phyloP scores from a whole-genome alignment of 2,797 vertebrate species.

The Falco novaeseelandiae region DNA sequence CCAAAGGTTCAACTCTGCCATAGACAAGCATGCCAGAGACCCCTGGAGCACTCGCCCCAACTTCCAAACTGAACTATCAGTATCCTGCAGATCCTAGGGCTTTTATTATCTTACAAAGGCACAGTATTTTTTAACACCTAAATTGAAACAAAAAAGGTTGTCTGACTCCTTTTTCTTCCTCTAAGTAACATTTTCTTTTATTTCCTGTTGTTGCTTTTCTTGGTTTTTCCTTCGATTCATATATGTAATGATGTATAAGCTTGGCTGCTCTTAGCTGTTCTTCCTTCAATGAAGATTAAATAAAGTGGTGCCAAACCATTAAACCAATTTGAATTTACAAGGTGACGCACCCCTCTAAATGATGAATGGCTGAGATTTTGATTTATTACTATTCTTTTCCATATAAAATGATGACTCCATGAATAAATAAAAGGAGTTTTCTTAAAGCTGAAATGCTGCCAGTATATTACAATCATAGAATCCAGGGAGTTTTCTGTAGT shows the following conservation, averaged over 20 bases:
- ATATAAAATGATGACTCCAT: neutral
- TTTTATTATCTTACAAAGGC: neutral
- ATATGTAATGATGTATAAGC: neutral
- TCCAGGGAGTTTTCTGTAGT: neutral
- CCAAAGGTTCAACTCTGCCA: neutral
- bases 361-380: slow-evolving; percentile 23
- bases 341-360: neutral
- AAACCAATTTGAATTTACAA: slow-evolving; percentile 24
- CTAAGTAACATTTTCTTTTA: neutral
- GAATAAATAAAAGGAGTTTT: neutral
- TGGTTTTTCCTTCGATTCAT: neutral
- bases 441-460: slow-evolving; percentile 7
- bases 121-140: neutral
- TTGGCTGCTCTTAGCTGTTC: neutral
- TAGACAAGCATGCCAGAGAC: neutral
- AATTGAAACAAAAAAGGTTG: neutral
- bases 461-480: neutral
- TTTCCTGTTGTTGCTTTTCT: neutral
- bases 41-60: fast-evolving
- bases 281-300: slow-evolving; percentile 12
- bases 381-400: slow-evolving; percentile 26
- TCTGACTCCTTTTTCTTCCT: neutral
- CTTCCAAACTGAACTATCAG: neutral
- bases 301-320: slow-evolving; percentile 20
- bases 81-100: neutral